Evolutionary conservation across 1,140 invertebrate genomes (phyloP).

Genomic region (Helicoverpa zea): DNA sequence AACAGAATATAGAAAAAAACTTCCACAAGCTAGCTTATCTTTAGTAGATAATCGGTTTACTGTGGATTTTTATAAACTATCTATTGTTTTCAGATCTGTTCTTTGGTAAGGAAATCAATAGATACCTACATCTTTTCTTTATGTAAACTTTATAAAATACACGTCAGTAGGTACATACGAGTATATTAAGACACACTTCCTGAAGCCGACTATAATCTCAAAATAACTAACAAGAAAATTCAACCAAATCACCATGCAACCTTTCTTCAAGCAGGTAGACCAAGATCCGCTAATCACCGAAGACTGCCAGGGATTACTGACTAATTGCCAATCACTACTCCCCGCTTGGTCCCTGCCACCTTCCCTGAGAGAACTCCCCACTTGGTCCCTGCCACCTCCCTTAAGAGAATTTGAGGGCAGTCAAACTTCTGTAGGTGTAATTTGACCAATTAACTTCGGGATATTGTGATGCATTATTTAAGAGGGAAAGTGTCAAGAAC

Average conservation of each 20-base stretch:
- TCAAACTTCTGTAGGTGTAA: neutral
- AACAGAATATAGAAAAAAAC: no score
- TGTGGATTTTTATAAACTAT: no score
- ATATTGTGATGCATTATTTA: constrained; percentile 31
- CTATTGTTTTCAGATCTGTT: no score
- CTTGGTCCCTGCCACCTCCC: neutral
- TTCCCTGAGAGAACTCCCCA: constrained; percentile 4
- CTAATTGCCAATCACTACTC: constrained; percentile 30
- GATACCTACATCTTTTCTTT: no score
- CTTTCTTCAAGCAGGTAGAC: neutral
- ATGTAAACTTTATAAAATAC: no score
- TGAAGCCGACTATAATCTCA: neutral
- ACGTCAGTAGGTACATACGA: no score
- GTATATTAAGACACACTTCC: no score
- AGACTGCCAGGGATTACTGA: constrained; percentile 18
- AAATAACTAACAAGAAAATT: neutral
- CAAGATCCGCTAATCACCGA: constrained; percentile 22
- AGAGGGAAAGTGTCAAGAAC: neutral
- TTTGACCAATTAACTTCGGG: constrained; percentile 32
- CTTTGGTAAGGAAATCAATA: no score
- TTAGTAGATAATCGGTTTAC: no score
- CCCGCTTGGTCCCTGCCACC: no score
- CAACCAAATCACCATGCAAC: neutral
- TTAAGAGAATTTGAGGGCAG: neutral
- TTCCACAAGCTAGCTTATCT: no score